Conservation (phyloP, 2,797 vertebrate genomes). For the Notolabrus celidotus region DNA sequence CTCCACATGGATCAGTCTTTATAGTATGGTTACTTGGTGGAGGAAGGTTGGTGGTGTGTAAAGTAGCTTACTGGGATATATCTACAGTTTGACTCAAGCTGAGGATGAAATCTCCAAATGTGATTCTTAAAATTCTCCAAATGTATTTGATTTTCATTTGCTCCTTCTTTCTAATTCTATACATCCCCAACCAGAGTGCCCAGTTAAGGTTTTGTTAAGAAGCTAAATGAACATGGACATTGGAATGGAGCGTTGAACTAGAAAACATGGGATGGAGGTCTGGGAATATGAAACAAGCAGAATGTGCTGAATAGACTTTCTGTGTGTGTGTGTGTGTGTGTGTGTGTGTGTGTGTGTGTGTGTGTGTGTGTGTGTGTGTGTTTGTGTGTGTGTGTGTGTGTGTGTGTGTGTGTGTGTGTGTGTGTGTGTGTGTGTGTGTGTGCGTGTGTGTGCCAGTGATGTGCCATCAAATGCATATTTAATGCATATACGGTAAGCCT, state of each 20-base stretch:
- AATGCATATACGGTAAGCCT: neutral
- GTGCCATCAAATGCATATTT: neutral
- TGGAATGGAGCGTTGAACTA: neutral
- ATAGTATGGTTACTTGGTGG: too few relatives aligned
- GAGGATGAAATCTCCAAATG: neutral
- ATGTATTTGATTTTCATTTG: neutral
- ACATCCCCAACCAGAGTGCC: neutral
- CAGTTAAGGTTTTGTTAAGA: neutral
- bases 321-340: neutral
- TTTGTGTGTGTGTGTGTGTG: neutral
- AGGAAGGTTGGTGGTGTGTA: too few relatives aligned
- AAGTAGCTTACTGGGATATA: too few relatives aligned
- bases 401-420: neutral
- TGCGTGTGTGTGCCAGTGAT: neutral
- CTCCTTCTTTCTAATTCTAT: neutral
- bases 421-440: neutral
- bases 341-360: neutral
- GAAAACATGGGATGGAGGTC: neutral
- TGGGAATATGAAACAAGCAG: neutral
- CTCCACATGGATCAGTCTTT: too few relatives aligned
- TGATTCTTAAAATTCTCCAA: neutral
- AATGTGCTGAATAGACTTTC: neutral
- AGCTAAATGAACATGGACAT: neutral
- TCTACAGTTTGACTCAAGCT: neutral
- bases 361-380: too few relatives aligned